Conservation (phyloP, 92 coral and sea anemone species). For the Zoanthus gigantus region DNA sequence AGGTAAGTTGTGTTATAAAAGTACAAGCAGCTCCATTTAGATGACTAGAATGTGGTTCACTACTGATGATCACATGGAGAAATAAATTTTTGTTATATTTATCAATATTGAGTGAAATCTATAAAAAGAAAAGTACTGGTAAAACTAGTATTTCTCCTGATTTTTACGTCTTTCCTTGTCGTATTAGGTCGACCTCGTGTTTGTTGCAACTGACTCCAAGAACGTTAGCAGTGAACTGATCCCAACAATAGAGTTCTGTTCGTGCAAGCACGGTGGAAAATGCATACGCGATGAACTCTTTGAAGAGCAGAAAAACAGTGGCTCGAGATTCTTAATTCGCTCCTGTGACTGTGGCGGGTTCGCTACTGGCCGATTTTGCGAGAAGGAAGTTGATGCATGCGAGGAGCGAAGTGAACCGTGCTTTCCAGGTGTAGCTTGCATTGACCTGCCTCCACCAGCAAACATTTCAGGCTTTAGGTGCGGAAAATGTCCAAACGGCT, state of each 20-base stretch:
- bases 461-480: constrained; percentile 63
- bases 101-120: too few relatives aligned
- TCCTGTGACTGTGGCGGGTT: constrained; percentile 76
- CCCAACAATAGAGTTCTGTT: constrained; percentile 71
- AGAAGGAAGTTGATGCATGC: constrained; percentile 67
- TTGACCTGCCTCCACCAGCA: constrained; percentile 57
- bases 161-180: neutral
- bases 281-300: constrained; percentile 62
- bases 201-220: constrained; percentile 70
- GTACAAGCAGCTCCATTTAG: neutral
- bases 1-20: neutral
- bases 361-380: constrained; percentile 74
- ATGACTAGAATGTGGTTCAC: too few relatives aligned
- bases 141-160: neutral
- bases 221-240: constrained; percentile 64
- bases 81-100: too few relatives aligned
- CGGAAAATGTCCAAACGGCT: constrained; percentile 85
- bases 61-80: too few relatives aligned
- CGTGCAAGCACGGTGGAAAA: constrained; percentile 71
- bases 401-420: constrained; percentile 74
- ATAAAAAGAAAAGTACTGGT: too few relatives aligned
- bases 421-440: constrained; percentile 71
- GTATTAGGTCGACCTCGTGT: constrained; percentile 62
- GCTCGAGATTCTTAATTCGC: constrained; percentile 55
- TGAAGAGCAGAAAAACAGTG: constrained; percentile 45